Base-by-base conservation (phyloP, 2,113 vertebrate species). In the Protobothrops flavoviridis region DNA sequence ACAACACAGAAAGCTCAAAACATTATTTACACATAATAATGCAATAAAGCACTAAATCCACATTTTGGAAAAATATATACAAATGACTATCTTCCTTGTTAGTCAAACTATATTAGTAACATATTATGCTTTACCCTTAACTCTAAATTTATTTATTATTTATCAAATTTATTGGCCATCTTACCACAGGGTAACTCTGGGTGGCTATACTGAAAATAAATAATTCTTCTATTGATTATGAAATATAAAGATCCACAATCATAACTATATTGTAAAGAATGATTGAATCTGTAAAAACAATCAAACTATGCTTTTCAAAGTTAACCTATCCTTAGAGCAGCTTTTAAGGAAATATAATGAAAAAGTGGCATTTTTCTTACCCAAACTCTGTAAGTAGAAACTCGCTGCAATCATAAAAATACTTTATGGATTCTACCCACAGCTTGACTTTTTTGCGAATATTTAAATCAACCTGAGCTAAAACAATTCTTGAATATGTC, bases 401-500 rank as follows among this genome's bases (percentile, higher is more conserved):
- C 17, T 43, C 1, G 0, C 33, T 43, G 33, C 74, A 43, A 3
- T 81, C 74, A 21, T 43, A 43, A 43, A 81, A 81, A 43, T 43
- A 43, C 20, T 6, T 81, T 39, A 6, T 74, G 69, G 43, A 85
- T 85, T 4, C 26, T 29, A 69, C 20, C 11, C 0, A 26, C 8
- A 26, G 5, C 55, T 48, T n/a, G 53, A 90, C 85, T 23, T n/a
- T 50, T 89, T 26, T 57, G 8, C 59, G 53, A 89, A 48, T 50
- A 89, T 64, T 93, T 95, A 95, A 94, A 6, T 95, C 61, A 95
- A 94, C 93, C 94, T 29, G 89, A 95, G 20, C 95, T 93, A 94
- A 97, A 94, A 94, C 87, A 55, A 95, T 95, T 96, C 94, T 94
- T 95, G 95, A 96, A 95, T 87, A 90, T 56, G 94, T 96, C 95